phyloP scores from a whole-genome alignment of 1,140 invertebrate genomes.

The Eufriesea mexicana region DNA sequence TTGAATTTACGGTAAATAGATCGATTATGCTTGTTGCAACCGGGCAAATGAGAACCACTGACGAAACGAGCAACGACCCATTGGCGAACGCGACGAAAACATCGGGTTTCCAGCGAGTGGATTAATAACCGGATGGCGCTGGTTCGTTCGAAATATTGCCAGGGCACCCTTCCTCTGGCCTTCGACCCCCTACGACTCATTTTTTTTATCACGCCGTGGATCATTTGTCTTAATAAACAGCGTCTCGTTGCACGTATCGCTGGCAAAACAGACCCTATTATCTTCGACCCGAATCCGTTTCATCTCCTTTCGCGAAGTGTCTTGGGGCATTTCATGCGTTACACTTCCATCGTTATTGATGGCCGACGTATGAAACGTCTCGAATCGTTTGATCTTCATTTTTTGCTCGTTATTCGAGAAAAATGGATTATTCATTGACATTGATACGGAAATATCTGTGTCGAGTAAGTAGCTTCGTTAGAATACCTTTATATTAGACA shows the following conservation, averaged over 20 bases:
- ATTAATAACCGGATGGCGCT: conserved; percentile 66
- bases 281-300: conserved; percentile 24
- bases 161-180: conserved; percentile 57
- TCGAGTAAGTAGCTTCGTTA: too few relatives aligned
- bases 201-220: conserved; percentile 55
- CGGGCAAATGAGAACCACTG: conserved; percentile 60
- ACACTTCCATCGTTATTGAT: conserved; percentile 28
- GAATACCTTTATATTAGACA: too few relatives aligned
- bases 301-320: conserved; percentile 18
- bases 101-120: conserved; percentile 69
- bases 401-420: not conserved
- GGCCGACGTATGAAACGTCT: conserved; percentile 11
- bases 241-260: conserved; percentile 55
- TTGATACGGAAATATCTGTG: not conserved
- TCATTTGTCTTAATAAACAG: conserved; percentile 64
- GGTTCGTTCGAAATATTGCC: conserved; percentile 64
- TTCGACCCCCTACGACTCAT: conserved; percentile 62
- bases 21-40: not conserved
- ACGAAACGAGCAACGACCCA: conserved; percentile 58
- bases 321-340: conserved; percentile 4
- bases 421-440: too few relatives aligned
- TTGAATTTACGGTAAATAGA: too few relatives aligned
- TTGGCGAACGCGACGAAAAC: conserved; percentile 66
- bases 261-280: conserved; percentile 36
- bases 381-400: not conserved